phyloP scores from a whole-genome alignment of 2,797 vertebrate genomes.

The Parotocinclus haroldoi region DNA sequence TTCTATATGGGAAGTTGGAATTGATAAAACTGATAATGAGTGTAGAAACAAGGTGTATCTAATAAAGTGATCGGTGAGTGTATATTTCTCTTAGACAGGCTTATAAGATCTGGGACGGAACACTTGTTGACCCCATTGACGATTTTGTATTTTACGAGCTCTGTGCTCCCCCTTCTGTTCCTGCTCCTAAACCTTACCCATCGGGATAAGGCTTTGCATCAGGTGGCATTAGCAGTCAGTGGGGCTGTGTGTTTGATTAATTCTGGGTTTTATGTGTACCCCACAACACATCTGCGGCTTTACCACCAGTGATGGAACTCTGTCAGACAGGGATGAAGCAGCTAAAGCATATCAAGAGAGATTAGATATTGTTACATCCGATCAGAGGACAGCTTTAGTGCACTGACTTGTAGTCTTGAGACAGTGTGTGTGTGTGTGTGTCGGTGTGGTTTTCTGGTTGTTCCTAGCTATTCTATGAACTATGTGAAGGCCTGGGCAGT shows the following conservation, averaged over 20 bases:
- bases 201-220: conserved; percentile 1
- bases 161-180: conserved; percentile 20
- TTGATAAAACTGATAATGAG: no score
- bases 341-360: conserved; percentile 7
- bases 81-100: not conserved
- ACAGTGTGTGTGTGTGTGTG: not conserved
- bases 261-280: conserved; percentile 25
- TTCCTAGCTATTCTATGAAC: no score
- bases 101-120: conserved; percentile 49
- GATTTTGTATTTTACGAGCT: conserved; percentile 41
- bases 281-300: not conserved
- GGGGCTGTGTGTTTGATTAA: conserved; percentile 22
- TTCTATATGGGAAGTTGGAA: no score
- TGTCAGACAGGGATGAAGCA: not conserved
- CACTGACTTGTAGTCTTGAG: not conserved
- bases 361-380: conserved; percentile 21
- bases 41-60: no score
- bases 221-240: conserved; percentile 9
- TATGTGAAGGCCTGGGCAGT: no score
- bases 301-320: conserved; percentile 1
- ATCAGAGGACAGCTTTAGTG: conserved; percentile 6
- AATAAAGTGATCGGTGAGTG: not conserved
- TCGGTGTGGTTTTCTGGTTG: no score
- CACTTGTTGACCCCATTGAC: conserved; percentile 62
- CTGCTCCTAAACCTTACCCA: conserved; percentile 5